Evolutionary conservation across 2,113 vertebrate species (phyloP).

Genomic region (Aleadryas rufinucha): DNA sequence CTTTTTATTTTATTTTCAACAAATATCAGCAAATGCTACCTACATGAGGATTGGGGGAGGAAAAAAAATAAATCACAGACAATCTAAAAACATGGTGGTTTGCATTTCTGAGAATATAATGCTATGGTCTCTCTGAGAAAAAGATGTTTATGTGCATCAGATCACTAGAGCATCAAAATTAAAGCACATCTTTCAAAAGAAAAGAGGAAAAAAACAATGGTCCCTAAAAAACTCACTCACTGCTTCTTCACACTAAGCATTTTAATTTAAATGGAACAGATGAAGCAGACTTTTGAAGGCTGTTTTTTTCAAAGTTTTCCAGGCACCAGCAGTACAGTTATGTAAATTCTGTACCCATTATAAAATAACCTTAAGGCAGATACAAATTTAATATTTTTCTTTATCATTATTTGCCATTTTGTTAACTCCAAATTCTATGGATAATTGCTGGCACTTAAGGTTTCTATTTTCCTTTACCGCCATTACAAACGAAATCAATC

Average conservation of each 20-base stretch:
- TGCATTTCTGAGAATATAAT: not conserved
- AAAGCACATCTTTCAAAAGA: not conserved
- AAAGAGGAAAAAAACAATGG: not conserved
- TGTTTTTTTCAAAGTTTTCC: not conserved
- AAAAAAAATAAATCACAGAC: not conserved
- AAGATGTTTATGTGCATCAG: not conserved
- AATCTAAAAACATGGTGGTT: not conserved
- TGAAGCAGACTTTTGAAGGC: not conserved
- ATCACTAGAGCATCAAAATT: not conserved
- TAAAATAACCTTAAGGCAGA: not conserved
- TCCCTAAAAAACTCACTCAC: not conserved
- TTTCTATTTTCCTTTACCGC: not conserved
- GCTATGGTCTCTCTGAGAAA: not conserved
- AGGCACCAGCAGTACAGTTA: not conserved
- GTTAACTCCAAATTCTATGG: not conserved
- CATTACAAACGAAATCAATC: not conserved
- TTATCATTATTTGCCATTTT: not conserved
- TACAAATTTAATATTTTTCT: not conserved
- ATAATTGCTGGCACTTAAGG: not conserved
- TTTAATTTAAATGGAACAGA: not conserved
- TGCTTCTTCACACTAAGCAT: not conserved
- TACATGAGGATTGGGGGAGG: accelerated
- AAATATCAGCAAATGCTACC: not conserved
- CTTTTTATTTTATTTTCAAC: not conserved
- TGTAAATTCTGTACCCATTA: not conserved